Base-by-base conservation (phyloP, 1,140 invertebrate species). In the Macrocentrus cingulum region DNA sequence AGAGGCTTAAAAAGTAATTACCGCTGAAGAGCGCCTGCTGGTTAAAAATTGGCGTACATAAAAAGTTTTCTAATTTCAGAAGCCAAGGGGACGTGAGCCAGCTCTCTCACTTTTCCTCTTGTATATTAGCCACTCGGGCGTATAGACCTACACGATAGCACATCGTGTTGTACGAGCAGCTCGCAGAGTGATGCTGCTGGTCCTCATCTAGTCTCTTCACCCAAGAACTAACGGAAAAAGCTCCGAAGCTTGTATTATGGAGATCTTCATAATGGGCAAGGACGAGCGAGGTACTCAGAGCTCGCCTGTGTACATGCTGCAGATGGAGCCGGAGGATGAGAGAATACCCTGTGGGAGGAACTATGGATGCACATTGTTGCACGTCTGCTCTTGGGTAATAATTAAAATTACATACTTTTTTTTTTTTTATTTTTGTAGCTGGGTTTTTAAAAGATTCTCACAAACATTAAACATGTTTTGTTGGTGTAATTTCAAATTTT, bases 1-100 rank as follows among this genome's bases (percentile, higher is more conserved):
- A 72, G 74, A 75, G 72, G 75, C 75, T 80, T 78, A 77, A 79
- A 79, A 79, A 77, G 77, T 78, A 79, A 79, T 79, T 77, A 78
- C 71, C 63, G 65, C 59, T 71, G 71, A 77, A 74, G 72, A 75
- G 75, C 59, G 64, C 59, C 68, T 44, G 70, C 60, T 66, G 75
- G 68, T 77, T 77, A 77, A 77, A 79, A 79, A 77, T 79, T 76
- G 75, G 74, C 68, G 69, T 70, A 67, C 70, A 72, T 79, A 77
- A 77, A 79, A 79, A 77, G 75, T 79, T 79, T 79, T 79, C 77
- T 79, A 79, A 79, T 79, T 79, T 79, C 72, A 66, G 67, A 56
- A 64, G 58, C 60, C 57, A 59, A 62, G 64, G 60, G 45, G 57
- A 34, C 51, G 19, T 44, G 50, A 32, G 46, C 23, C 18, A 56